phyloP scores from a whole-genome alignment of 2,888 invertebrate genomes.

The Tillus elongatus region DNA sequence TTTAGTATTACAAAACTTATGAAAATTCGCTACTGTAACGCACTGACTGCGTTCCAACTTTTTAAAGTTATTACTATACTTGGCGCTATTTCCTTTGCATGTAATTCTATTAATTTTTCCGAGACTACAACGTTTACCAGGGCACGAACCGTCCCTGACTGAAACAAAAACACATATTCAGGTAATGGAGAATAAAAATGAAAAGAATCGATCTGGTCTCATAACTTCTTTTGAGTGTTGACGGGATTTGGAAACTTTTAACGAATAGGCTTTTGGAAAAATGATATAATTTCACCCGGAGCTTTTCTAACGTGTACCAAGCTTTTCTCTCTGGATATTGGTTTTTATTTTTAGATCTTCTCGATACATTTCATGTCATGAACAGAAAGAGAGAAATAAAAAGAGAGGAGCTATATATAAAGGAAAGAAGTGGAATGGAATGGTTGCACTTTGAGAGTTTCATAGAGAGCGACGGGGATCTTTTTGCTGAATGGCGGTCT shows the following conservation, averaged over 20 bases:
- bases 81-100: no score
- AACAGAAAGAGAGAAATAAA: no score
- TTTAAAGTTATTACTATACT: no score
- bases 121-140: no score
- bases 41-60: no score
- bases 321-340: slow-evolving; percentile 8
- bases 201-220: slow-evolving; percentile 27
- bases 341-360: slow-evolving; percentile 13
- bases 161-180: no score
- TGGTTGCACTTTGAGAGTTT: slow-evolving; percentile 11
- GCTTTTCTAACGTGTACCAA: slow-evolving; percentile 10
- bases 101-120: no score
- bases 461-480: no score
- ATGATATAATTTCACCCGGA: slow-evolving; percentile 19
- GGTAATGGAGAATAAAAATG: slow-evolving; percentile 24
- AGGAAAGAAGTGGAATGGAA: slow-evolving; percentile 9
- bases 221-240: slow-evolving; percentile 25
- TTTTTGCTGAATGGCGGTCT: not conserved
- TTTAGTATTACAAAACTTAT: no score
- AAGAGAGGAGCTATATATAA: no score
- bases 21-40: no score
- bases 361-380: slow-evolving; percentile 15
- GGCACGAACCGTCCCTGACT: no score
- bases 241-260: slow-evolving; percentile 32
- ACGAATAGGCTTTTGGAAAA: slow-evolving; percentile 29